Base-by-base conservation (phyloP, 2,888 invertebrate genomes). In the Oxyteleia sp. region DNA sequence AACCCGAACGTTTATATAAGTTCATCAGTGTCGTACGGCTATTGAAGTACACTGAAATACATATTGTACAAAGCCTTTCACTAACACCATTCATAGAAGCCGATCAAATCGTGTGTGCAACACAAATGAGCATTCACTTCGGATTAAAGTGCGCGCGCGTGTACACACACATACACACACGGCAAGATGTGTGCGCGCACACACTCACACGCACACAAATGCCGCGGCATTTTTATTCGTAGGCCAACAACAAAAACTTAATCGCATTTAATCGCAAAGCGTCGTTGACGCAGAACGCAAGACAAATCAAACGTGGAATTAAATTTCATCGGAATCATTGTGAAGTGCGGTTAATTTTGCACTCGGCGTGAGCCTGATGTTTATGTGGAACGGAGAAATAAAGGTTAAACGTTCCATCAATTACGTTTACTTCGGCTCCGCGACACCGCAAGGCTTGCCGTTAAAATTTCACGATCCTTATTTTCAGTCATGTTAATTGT, bases 381-480 rank as follows among this genome's bases (percentile, higher is more conserved):
- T 69, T 63, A 63, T 47, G 68, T 68, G 80, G 68, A 74, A 81
- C 74, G 74, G n/a, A 51, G 74, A 75, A 81, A 75, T 69, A 81
- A 81, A 81, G 81, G 74, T 75, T 75, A 81, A 81, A 59, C 63
- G 81, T 74, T 81, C 81, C 81, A 74, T 74, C 66, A 69, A 69
- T 75, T 75, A 69, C 63, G 74, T 35, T 51, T 51, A 29, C 55
- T 51, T 68, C 49, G 61, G 26, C 64, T 55, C 4, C 32, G 47
- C 81, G 63, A 75, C 74, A 23, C 23, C 75, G 69, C 81, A 47
- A 61, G 20, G 13, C 51, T 51, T 38, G 72, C 49, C 47, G 66
- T 72, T 66, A 26, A 74, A 74, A 74, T 47, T 61, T 61, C 81
- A 68, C 72, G 68, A 68, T 35, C 32, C 74, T 61, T 68, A 81